Evolutionary conservation across 2,797 vertebrate genomes (phyloP), one percentile per base, ranked within the genome.

Genomic region (Antennarius maculatus): DNA sequence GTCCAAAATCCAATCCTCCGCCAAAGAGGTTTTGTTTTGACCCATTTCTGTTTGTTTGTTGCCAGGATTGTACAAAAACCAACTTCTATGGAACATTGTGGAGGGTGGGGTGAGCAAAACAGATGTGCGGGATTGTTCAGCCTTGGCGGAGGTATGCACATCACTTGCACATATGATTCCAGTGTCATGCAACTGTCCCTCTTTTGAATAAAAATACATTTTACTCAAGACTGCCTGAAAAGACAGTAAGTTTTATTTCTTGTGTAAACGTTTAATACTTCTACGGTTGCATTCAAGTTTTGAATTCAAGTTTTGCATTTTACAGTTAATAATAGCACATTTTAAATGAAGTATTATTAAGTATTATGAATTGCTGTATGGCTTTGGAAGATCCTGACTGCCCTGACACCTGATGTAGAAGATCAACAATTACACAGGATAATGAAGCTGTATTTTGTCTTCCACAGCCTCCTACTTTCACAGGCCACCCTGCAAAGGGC

Each of bases 361-460:
- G 4, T 2, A 5, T 9, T 29, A 8, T 39, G 6, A 8, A 34
- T 34, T 34, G 31, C 31, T 34, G 31, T 34, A 34, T 8, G 8
- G 31, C 37, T 9, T 39, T 9, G 9, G 9, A 11, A 39, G 37
- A 39, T 13, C 54, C 16, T 51, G 37, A 15, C 10, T 41, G 18
- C n/a, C 46, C 50, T 8, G 13, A 64, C 8, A 13, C 3, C 5
- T 56, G 41, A 61, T 16, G 23, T 4, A 16, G 5, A 8, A 59
- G 15, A 17, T 59, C 23, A 63, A 54, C 39, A 11, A 52, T 52
- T 18, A 61, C 6, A 52, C 16, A 15, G 15, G 34, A 17, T 14
- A 54, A 54, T 55, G 37, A 52, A 47, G 14, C 17, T 11, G 39
- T 8, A 34, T 46, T 55, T 59, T 68, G 14, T 54, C 28, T 43